Evolutionary conservation across 1,140 invertebrate species (phyloP).

Genomic region (Drosophila insularis): DNA sequence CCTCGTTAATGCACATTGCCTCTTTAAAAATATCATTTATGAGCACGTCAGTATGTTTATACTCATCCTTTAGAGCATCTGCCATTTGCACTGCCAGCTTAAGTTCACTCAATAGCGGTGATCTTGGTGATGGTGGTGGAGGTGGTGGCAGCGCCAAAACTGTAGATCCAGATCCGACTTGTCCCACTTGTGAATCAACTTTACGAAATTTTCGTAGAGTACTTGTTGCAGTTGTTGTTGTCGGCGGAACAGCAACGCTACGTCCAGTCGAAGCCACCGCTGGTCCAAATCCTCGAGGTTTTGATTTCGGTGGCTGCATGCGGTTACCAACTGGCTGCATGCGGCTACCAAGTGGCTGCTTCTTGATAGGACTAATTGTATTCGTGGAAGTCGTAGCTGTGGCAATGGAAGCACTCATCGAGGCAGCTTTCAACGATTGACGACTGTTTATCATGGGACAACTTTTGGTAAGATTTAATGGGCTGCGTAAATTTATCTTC

Average conservation of each 20-base stretch:
- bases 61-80: slow-evolving; percentile 28
- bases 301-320: background rate
- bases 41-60: slow-evolving; percentile 34
- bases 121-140: slow-evolving; percentile 58
- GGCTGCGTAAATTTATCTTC: slow-evolving; percentile 34
- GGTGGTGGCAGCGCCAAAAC: slow-evolving; percentile 12
- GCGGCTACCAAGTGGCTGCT: background rate
- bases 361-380: background rate
- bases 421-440: background rate
- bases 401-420: background rate
- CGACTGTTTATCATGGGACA: background rate
- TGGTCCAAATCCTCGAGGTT: background rate
- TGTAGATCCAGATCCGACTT: background rate
- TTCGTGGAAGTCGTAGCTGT: background rate
- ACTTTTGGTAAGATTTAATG: background rate
- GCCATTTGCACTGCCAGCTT: slow-evolving; percentile 11
- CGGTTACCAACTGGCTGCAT: background rate
- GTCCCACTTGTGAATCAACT: background rate
- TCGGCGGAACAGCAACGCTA: background rate
- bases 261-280: background rate
- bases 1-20: slow-evolving; percentile 35
- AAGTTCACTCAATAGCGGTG: slow-evolving; percentile 16
- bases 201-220: background rate
- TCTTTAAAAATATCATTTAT: slow-evolving; percentile 33
- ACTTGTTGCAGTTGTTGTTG: background rate